These are phyloP conservation scores for Euwallacea similis DNA, from an alignment of 1,140 invertebrate genomes.

Conservation along the genomic window DNA sequence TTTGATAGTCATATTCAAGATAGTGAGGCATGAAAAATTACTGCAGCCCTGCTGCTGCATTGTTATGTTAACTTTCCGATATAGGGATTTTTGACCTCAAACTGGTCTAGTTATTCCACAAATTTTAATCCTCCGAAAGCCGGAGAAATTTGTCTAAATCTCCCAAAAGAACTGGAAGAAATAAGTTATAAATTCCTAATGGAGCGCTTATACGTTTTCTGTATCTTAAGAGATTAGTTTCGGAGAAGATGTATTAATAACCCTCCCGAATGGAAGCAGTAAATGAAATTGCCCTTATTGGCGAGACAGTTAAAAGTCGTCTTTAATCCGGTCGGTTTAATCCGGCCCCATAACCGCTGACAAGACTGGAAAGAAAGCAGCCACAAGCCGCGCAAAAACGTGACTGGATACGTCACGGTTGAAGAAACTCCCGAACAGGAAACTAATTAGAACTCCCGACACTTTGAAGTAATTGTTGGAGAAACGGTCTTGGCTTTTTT, in stretches of 20 bases:
- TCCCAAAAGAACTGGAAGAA: too few species aligned
- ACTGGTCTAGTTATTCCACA: too few species aligned
- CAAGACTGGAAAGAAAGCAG: slow-evolving; percentile 24
- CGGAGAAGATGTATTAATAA: background rate
- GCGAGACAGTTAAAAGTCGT: slow-evolving; percentile 1
- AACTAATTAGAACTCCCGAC: slow-evolving; percentile 40
- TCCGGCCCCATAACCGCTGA: slow-evolving; percentile 16
- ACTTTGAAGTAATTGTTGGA: slow-evolving; percentile 34
- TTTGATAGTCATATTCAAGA: slow-evolving; percentile 31
- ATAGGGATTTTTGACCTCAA: background rate
- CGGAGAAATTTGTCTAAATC: too few species aligned
- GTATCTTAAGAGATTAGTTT: background rate
- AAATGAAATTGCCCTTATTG: slow-evolving; percentile 14
- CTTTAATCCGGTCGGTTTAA: slow-evolving; percentile 12
- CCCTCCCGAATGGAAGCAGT: background rate
- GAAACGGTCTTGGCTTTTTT: slow-evolving; percentile 7
- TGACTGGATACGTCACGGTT: slow-evolving; percentile 38
- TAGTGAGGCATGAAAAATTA: slow-evolving; percentile 26
- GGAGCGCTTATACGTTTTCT: too few species aligned
- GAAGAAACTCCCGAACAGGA: slow-evolving; percentile 32
- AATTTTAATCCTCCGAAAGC: too few species aligned
- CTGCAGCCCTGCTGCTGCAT: slow-evolving; percentile 5
- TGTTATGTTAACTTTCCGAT: slow-evolving; percentile 23
- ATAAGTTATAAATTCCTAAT: too few species aligned
- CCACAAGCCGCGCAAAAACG: slow-evolving; percentile 30